Percentiles rank a stretch among this genome's conserved stretches.
Evolutionary conservation across 1,140 invertebrate genomes (phyloP).

Genomic region (Oryctes rhinoceros): DNA sequence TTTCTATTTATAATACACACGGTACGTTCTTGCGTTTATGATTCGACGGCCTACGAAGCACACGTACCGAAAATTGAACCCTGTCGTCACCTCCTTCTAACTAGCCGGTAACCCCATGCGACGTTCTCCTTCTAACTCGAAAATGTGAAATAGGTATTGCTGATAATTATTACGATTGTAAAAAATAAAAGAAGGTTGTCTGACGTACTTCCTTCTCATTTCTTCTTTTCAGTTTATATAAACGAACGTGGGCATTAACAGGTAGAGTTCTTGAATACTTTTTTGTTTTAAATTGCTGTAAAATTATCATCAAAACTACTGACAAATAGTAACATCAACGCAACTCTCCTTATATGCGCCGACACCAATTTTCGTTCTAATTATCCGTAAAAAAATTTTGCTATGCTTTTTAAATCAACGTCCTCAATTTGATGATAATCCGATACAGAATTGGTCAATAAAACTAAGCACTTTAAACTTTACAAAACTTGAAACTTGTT

Average conservation of each 20-base stretch:
- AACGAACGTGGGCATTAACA: not conserved
- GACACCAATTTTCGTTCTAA: too few species aligned
- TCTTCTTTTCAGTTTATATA: conserved; percentile 12
- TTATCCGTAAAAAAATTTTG: too few species aligned
- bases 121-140: not conserved
- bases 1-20: conserved; percentile 47
- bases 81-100: not conserved
- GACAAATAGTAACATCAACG: too few species aligned
- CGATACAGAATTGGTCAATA: too few species aligned
- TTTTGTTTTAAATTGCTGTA: not conserved
- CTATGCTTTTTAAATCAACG: too few species aligned
- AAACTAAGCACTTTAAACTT: too few species aligned
- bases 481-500: too few species aligned
- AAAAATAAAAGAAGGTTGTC: not conserved
- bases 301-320: not conserved
- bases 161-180: not conserved
- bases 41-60: conserved; percentile 45
- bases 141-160: not conserved
- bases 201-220: not conserved
- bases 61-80: conserved; percentile 37
- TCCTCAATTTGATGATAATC: too few species aligned
- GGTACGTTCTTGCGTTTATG: conserved; percentile 42
- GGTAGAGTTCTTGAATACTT: not conserved
- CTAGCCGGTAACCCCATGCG: not conserved
- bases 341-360: too few species aligned